These are phyloP conservation scores for Dascillus cervinus DNA, from an alignment of 2,888 invertebrate genomes.

Conservation along the genomic window DNA sequence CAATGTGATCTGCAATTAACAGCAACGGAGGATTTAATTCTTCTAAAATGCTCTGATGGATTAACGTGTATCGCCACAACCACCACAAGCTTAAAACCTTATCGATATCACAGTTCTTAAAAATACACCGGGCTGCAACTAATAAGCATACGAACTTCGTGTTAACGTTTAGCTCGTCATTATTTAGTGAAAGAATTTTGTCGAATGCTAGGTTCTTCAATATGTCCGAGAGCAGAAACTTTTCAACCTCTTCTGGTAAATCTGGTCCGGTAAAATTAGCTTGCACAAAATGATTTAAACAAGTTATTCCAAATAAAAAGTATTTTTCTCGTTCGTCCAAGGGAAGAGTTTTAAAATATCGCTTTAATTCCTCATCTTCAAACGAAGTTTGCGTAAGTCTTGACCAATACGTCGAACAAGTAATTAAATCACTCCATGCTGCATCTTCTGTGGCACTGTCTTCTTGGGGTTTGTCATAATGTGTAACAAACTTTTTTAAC, in stretches of 20 bases:
- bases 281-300: slow-evolving; percentile 67
- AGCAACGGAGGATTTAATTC: slow-evolving; percentile 65
- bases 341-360: slow-evolving; percentile 22
- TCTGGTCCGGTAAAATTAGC: slow-evolving; percentile 75
- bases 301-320: slow-evolving; percentile 52
- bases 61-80: slow-evolving; percentile 62
- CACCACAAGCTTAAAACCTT: slow-evolving; percentile 55
- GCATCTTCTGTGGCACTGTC: too few relatives aligned
- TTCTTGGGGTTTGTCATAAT: too few relatives aligned
- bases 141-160: slow-evolving; percentile 50
- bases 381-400: slow-evolving; percentile 17
- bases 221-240: slow-evolving; percentile 39
- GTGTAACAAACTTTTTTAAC: too few relatives aligned
- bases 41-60: slow-evolving; percentile 71
- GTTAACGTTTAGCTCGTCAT: slow-evolving; percentile 61
- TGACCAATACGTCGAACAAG: slow-evolving; percentile 13
- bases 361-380: slow-evolving; percentile 17
- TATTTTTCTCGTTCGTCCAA: slow-evolving; percentile 42
- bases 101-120: slow-evolving; percentile 33
- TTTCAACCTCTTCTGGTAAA: slow-evolving; percentile 31
- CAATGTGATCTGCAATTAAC: slow-evolving; percentile 47
- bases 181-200: slow-evolving; percentile 47
- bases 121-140: slow-evolving; percentile 39
- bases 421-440: neutral
- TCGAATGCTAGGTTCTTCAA: slow-evolving; percentile 43